These are phyloP conservation scores for Melanocharis versteri DNA, from an alignment of 2,113 vertebrate species.

Conservation along the genomic window DNA sequence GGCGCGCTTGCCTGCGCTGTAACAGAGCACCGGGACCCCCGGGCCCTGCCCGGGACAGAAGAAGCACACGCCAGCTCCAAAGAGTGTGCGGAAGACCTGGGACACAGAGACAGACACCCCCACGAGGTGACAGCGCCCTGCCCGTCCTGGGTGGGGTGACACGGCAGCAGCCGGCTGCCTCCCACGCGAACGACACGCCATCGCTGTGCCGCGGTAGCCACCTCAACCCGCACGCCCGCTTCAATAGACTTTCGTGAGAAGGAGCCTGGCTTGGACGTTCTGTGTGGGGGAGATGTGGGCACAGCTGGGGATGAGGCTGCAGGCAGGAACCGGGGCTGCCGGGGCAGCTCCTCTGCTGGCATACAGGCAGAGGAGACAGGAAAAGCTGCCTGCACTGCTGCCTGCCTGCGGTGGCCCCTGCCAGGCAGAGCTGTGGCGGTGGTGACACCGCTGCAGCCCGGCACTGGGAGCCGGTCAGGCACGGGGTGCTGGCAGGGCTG, in stretches of 20 bases:
- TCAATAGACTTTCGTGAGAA: not conserved
- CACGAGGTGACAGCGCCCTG: not conserved
- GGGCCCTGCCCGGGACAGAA: not conserved
- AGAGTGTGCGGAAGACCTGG: not conserved
- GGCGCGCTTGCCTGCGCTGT: fast-evolving
- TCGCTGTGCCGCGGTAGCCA: fast-evolving
- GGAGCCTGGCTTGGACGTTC: not conserved
- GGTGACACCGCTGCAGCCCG: not conserved
- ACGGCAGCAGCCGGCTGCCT: not conserved
- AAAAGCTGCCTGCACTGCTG: not conserved
- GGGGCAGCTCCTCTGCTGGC: not conserved
- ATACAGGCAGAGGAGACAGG: no score
- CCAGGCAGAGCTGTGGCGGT: not conserved
- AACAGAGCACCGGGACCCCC: not conserved
- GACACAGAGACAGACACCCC: no score
- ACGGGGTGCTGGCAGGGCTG: not conserved
- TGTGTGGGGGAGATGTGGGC: not conserved
- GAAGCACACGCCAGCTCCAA: not conserved
- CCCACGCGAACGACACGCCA: fast-evolving
- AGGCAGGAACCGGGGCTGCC: not conserved
- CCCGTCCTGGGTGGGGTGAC: no score
- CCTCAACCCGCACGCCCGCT: not conserved
- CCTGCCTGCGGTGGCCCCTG: not conserved
- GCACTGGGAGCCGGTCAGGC: not conserved
- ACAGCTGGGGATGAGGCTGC: not conserved